Evolutionary conservation across 2,888 invertebrate species (phyloP), one percentile per base, ranked within the genome.

Genomic region (Drosophila cyrtoloma): DNA sequence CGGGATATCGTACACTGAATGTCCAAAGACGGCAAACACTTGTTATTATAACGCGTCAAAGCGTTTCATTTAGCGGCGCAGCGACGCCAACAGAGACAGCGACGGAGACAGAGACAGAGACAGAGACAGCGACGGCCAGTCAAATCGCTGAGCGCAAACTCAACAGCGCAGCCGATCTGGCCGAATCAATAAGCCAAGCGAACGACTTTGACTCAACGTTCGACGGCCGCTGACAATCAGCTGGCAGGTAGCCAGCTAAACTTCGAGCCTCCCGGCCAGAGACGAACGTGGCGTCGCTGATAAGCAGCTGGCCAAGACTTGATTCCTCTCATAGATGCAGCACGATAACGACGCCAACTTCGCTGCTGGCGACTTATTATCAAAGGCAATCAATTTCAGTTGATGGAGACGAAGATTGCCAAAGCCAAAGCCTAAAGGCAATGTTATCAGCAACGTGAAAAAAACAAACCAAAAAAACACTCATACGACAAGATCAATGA

Each of bases 1-100:
- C 92, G 90, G 90, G 91, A 89, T 92, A 91, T 91, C 89, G 91
- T 86, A 90, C 88, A 93, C 93, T 93, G 93, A 93, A 88, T 92
- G 89, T 86, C 90, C 86, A 86, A 91, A 91, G 90, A 86, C 91
- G 90, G 84, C 88, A 89, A 89, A 84, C 90, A 89, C 91, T 92
- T 91, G 90, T 91, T 93, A 93, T 92, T 92, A 92, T 92, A 92
- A 91, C 84, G 91, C 90, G 86, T 82, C 89, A 89, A 89, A 89
- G 82, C 88, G 86, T 82, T 86, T 86, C 70, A 78, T 84, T 84
- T 75, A 81, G 73, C 82, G 79, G 67, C 73, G 76, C 79, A 26
- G 62, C 75, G 69, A 69, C 79, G 67, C 42, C 61, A 39, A 22
- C 81, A 51, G 68, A 53, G 75, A 63, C 73, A 71, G 58, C 75